Evolutionary conservation across 1,140 invertebrate species (phyloP).

Genomic region (Zophobas morio): DNA sequence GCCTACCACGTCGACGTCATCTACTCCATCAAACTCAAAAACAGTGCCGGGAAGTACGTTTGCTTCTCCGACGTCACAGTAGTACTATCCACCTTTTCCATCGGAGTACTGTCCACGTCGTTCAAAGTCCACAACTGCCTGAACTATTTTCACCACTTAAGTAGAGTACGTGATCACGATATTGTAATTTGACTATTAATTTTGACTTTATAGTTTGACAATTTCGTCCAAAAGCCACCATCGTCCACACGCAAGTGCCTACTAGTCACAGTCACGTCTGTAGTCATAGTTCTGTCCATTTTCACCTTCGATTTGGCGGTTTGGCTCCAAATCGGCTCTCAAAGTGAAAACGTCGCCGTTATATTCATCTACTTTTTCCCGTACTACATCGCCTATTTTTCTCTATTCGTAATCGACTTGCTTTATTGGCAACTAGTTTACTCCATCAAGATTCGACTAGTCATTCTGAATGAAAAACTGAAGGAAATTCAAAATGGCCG

Average conservation of each 20-base stretch:
- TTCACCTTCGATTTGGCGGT: slow-evolving; percentile 7
- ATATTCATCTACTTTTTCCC: not conserved
- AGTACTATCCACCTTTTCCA: not conserved
- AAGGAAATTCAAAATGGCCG: not conserved
- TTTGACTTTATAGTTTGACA: not conserved
- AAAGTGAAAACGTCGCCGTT: not conserved
- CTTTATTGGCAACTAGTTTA: slow-evolving; percentile 22
- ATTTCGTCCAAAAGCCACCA: not conserved
- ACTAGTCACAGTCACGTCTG: not conserved
- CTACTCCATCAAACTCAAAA: slow-evolving; percentile 6
- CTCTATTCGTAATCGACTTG: slow-evolving; percentile 1
- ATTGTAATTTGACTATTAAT: not conserved
- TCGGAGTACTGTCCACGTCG: not conserved
- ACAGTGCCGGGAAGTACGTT: not conserved
- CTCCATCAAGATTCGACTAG: slow-evolving; percentile 8
- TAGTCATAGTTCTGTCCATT: not conserved
- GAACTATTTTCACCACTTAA: not conserved
- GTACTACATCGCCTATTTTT: slow-evolving; percentile 13
- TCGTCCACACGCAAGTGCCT: not conserved
- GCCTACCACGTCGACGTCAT: slow-evolving; percentile 5
- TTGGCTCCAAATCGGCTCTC: not conserved
- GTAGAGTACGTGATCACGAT: not conserved
- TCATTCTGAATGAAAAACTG: not conserved
- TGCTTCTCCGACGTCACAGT: slow-evolving; percentile 6
- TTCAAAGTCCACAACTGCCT: slow-evolving; percentile 10